phyloP scores from a whole-genome alignment of 2,113 vertebrate genomes.

The Cnemophilus loriae region DNA sequence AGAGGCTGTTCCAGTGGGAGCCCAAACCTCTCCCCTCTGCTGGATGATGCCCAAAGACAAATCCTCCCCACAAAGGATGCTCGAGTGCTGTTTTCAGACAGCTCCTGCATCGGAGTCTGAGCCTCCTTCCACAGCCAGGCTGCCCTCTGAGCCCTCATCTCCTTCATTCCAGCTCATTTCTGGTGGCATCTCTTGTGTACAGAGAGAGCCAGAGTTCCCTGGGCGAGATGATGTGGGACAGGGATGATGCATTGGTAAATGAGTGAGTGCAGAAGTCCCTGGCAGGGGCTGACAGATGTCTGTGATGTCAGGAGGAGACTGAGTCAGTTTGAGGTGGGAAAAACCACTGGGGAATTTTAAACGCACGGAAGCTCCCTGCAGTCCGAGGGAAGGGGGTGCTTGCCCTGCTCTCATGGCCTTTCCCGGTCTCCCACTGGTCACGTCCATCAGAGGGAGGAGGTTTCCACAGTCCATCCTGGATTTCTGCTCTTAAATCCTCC shows the following conservation, averaged over 20 bases:
- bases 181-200: fast-evolving
- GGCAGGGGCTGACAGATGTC: neutral
- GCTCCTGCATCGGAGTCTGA: neutral
- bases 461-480: neutral
- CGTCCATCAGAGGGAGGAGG: neutral
- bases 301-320: neutral
- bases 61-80: neutral
- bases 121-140: neutral
- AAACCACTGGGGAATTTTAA: neutral
- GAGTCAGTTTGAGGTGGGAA: neutral
- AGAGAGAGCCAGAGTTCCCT: neutral
- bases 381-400: neutral
- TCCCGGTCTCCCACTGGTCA: neutral
- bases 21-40: neutral
- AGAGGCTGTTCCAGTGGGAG: neutral
- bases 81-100: neutral
- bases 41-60: neutral
- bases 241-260: neutral
- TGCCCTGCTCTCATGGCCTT: neutral
- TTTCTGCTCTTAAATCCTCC: neutral
- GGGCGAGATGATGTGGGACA: neutral
- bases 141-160: neutral
- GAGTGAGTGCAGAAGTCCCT: neutral
- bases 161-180: neutral
- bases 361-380: fast-evolving